Percentiles rank a stretch among this genome's conserved stretches.
phyloP scores from a whole-genome alignment of 1,140 invertebrate genomes.

The Frieseomelitta varia region DNA sequence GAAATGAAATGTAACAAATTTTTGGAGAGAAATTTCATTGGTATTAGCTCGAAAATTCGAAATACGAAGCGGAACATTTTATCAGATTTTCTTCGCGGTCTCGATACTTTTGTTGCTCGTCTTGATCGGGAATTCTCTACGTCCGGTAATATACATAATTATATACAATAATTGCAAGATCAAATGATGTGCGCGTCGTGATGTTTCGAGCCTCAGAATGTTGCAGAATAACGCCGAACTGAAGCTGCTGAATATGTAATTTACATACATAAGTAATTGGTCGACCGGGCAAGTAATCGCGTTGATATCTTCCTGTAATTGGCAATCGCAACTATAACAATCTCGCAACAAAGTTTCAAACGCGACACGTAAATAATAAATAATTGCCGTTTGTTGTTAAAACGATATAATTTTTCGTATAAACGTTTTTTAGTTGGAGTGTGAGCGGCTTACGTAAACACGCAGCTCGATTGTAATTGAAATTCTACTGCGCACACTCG shows the following conservation, averaged over 20 bases:
- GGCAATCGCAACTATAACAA: neutral
- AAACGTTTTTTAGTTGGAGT: neutral
- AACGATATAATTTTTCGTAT: neutral
- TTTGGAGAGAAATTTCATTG: neutral
- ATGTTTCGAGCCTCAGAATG: neutral
- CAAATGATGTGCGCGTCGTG: neutral
- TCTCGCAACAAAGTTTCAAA: neutral
- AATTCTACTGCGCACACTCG: neutral
- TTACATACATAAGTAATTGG: constrained; percentile 17
- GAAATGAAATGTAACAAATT: neutral
- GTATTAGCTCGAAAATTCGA: neutral
- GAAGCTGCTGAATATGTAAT: neutral
- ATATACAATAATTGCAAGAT: neutral
- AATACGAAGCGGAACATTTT: neutral
- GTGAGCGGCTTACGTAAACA: neutral
- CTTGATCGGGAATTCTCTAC: neutral
- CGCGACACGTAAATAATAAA: neutral
- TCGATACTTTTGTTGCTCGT: neutral
- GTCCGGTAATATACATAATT: neutral
- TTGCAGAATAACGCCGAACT: neutral
- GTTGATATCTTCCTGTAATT: neutral
- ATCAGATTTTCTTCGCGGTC: neutral
- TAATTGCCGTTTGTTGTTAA: neutral
- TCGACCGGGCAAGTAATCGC: neutral
- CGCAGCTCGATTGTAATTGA: neutral